A percentile compares a stretch with the other conserved stretches of the same genome.
Evolutionary conservation across 2,797 vertebrate genomes (phyloP).

Genomic region (Eremophila alpestris): DNA sequence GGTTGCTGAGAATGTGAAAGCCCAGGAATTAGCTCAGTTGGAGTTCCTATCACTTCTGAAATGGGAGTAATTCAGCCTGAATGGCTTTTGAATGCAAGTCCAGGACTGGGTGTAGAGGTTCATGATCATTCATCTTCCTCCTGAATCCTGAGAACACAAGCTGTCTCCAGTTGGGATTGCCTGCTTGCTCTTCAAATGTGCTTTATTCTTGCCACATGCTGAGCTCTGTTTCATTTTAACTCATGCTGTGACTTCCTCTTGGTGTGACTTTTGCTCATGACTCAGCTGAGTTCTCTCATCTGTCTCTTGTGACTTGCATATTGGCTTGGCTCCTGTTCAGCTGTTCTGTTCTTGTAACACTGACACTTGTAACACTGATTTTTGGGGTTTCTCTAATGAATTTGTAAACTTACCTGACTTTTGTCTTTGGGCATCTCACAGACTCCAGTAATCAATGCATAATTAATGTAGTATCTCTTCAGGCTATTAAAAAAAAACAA

Average conservation of each 20-base stretch:
- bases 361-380: not conserved
- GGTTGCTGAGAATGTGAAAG: not conserved
- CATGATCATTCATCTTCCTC: not conserved
- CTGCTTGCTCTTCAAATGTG: not conserved
- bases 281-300: not conserved
- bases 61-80: not conserved
- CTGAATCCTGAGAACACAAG: not conserved
- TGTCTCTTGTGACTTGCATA: not conserved
- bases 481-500: not conserved
- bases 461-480: not conserved
- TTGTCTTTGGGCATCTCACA: not conserved
- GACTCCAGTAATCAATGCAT: not conserved
- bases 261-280: not conserved
- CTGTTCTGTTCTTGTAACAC: not conserved
- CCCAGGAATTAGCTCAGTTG: not conserved
- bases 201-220: not conserved
- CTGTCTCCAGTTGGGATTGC: not conserved
- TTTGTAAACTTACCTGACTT: not conserved
- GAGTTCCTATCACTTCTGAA: not conserved
- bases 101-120: not conserved
- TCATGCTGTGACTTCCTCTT: slow-evolving; percentile 23
- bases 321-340: not conserved
- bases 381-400: not conserved
- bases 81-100: not conserved
- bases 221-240: not conserved